Base-by-base conservation (phyloP, 2,113 vertebrate species). In the Dromas ardeola region DNA sequence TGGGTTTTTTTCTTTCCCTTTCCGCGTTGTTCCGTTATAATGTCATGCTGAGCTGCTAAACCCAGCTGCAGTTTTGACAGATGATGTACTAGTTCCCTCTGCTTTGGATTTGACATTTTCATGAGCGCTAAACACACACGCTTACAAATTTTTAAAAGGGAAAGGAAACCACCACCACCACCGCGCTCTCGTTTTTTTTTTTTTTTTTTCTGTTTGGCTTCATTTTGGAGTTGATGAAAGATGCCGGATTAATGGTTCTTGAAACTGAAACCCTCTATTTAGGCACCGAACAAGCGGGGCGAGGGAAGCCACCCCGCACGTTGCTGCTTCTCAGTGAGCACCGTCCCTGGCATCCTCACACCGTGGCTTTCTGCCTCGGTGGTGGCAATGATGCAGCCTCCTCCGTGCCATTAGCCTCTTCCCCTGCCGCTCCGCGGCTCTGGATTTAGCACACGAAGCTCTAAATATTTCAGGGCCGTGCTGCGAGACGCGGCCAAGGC, bases 71-170 rank as follows among this genome's bases (percentile, higher is more conserved):
- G 90, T 53, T 93, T 92, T 96, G 95, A 91, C 88, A 93, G 91
- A 93, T 86, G 86, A 95, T 93, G 85, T 20, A 69, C 92, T 73
- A 38, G 65, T 32, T 88, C 67, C 67, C 90, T 96, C 88, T 18
- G 71, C 95, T 95, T 92, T 93, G 58, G 52, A 53, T 77, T 13
- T 97, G 95, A 95, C 91, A 83, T 97, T 97, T 97, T 52, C 93
- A 67, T 3, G 10, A 95, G 62, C 16, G 0, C 83, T 85, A 61
- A 97, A 86, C 49, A 59, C 72, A 45, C 71, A 72, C 6, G 29
- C 73, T 96, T 56, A 55, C 77, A 79, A 5, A 77, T 84, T 89
- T 79, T 38, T 30, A 32, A 66, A 88, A 69, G 73, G 81, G 38
- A 30, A 81, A 56, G 61, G 59, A 52, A 77, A 4, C 47, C 38